phyloP scores from a whole-genome alignment of 1,140 invertebrate species.

The Brachionus calyciflorus region DNA sequence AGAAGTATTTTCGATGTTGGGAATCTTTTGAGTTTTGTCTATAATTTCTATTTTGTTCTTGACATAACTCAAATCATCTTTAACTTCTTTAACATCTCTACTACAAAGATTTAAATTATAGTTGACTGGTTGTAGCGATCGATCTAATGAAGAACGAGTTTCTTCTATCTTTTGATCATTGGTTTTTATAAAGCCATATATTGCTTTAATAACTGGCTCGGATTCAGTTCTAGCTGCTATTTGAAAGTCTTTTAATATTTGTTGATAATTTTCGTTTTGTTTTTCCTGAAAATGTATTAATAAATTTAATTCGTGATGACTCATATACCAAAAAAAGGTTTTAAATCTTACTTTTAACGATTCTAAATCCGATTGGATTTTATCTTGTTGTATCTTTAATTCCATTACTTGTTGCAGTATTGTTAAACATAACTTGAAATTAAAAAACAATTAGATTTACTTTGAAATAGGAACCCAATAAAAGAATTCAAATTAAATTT shows the following conservation, averaged over 20 bases:
- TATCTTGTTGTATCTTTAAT: constrained; percentile 29
- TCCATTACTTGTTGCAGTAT: neutral
- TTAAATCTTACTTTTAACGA: constrained; percentile 3
- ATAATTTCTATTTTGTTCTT: constrained; percentile 42
- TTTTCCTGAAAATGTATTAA: constrained; percentile 12
- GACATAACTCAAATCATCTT: constrained; percentile 38
- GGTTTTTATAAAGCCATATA: constrained; percentile 11
- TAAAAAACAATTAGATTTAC: too few relatives aligned
- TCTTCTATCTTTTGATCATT: constrained; percentile 31
- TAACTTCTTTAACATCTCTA: constrained; percentile 27
- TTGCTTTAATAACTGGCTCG: neutral
- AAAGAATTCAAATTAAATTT: too few relatives aligned
- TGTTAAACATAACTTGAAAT: neutral
- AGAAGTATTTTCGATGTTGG: constrained; percentile 1
- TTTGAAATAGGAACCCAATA: too few relatives aligned
- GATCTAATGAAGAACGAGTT: constrained; percentile 1
- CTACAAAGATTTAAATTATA: constrained; percentile 28
- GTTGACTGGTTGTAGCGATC: neutral
- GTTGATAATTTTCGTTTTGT: constrained; percentile 26
- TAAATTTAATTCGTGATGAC: neutral
- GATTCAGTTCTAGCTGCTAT: neutral
- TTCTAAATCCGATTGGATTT: constrained; percentile 29
- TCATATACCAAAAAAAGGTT: too few relatives aligned
- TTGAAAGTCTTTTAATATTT: constrained; percentile 23
- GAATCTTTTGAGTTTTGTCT: constrained; percentile 31